Conservation (phyloP, 53 echinoderm and acorn worm species). For the Paracentrotus lividus region DNA sequence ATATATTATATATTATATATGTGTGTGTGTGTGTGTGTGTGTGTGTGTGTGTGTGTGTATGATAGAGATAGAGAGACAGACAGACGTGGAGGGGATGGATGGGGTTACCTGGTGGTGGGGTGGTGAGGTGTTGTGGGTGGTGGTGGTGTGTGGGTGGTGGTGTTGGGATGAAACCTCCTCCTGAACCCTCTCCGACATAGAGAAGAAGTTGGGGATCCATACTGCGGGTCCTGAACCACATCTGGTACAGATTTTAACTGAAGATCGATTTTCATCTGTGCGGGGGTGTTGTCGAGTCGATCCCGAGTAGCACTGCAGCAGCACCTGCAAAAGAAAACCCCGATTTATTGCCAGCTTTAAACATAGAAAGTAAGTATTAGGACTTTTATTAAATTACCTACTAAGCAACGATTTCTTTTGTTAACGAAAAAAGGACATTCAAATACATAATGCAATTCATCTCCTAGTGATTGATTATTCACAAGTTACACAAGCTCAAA, state of each 20-base stretch:
- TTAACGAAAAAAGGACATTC: too few species aligned
- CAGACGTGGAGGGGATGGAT: neutral
- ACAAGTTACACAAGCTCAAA: too few species aligned
- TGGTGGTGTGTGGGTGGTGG: constrained; percentile 27
- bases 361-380: too few species aligned
- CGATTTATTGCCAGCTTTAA: too few species aligned
- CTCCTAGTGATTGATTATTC: too few species aligned
- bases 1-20: too few species aligned
- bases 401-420: too few species aligned
- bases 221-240: constrained; percentile 36
- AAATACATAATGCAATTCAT: too few species aligned
- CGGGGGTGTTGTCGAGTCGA: constrained; percentile 59
- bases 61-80: too few species aligned
- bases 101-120: constrained; percentile 18
- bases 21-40: too few species aligned
- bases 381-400: too few species aligned
- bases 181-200: constrained; percentile 42
- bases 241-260: constrained; percentile 66
- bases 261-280: constrained; percentile 64
- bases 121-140: constrained; percentile 62
- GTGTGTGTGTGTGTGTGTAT: too few species aligned
- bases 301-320: constrained; percentile 70
- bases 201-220: constrained; percentile 76
- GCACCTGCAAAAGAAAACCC: constrained; percentile 72
- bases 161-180: constrained; percentile 19